Evolutionary conservation across 2,888 invertebrate genomes (phyloP).

Genomic region (Temnothorax rugatulus): DNA sequence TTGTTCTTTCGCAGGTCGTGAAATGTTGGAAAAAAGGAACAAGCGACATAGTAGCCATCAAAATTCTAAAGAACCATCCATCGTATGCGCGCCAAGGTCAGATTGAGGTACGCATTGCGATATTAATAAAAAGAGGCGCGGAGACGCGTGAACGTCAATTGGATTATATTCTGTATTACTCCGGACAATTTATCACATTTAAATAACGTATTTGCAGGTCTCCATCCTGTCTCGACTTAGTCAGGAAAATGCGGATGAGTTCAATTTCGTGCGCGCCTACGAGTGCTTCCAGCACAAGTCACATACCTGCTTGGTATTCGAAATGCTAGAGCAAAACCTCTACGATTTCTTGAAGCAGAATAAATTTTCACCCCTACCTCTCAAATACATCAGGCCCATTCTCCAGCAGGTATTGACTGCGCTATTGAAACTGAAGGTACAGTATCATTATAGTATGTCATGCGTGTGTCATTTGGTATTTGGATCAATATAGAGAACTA

Average conservation of each 20-base stretch:
- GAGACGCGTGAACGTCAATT: not conserved
- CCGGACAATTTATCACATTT: slow-evolving; percentile 1
- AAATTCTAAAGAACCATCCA: slow-evolving; percentile 99
- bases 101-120: slow-evolving; percentile 93
- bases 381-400: slow-evolving; percentile 99
- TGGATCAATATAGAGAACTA: not conserved
- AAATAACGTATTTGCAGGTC: slow-evolving; percentile 87
- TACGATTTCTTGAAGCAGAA: slow-evolving; percentile 99
- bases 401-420: slow-evolving; percentile 97
- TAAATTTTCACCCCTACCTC: slow-evolving; percentile 99
- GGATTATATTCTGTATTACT: not conserved
- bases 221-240: slow-evolving; percentile 96
- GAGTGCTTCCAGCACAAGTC: slow-evolving; percentile 99
- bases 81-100: slow-evolving; percentile 99
- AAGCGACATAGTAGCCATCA: slow-evolving; percentile 99
- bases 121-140: not conserved
- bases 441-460: not conserved
- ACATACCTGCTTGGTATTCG: slow-evolving; percentile 99
- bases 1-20: slow-evolving; percentile 91
- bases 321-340: slow-evolving; percentile 99
- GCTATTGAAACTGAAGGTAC: slow-evolving; percentile 95
- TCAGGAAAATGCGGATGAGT: slow-evolving; percentile 99
- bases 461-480: not conserved
- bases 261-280: slow-evolving; percentile 99
- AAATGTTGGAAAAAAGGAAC: slow-evolving; percentile 99